These are phyloP conservation scores for Sciurus niger DNA, from an alignment of 2,113 vertebrate genomes.

Conservation along the genomic window DNA sequence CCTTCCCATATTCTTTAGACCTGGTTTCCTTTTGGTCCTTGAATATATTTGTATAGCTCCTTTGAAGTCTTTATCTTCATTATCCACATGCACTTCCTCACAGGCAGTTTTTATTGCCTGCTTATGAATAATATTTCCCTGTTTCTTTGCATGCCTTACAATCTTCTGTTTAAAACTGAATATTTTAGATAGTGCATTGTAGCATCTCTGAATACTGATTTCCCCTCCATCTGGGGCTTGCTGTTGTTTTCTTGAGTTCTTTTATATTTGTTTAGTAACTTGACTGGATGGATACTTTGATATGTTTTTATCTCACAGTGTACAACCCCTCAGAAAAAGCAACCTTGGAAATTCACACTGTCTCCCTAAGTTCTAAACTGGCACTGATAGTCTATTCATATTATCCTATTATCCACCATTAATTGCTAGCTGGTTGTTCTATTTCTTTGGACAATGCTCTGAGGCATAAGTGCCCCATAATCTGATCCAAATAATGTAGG, in stretches of 20 bases:
- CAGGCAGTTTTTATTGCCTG: background rate
- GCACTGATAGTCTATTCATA: background rate
- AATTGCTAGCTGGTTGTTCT: background rate
- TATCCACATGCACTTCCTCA: background rate
- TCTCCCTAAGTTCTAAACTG: background rate
- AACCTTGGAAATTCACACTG: background rate
- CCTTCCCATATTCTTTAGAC: background rate
- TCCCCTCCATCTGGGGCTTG: background rate
- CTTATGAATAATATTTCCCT: background rate
- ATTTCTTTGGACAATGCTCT: background rate
- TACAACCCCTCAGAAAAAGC: background rate
- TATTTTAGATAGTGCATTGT: background rate
- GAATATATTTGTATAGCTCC: background rate
- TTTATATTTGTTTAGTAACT: background rate
- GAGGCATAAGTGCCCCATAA: background rate
- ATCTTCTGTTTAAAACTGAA: background rate
- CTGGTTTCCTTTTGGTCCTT: background rate
- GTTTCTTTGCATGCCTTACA: background rate
- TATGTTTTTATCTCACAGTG: background rate
- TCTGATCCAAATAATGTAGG: background rate
- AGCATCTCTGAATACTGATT: background rate
- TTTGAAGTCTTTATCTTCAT: background rate
- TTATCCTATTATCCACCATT: background rate
- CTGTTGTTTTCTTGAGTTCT: background rate
- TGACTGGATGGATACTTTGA: background rate